phyloP scores from a whole-genome alignment of 2,888 invertebrate genomes.

The Ormyrus pomaceus region DNA sequence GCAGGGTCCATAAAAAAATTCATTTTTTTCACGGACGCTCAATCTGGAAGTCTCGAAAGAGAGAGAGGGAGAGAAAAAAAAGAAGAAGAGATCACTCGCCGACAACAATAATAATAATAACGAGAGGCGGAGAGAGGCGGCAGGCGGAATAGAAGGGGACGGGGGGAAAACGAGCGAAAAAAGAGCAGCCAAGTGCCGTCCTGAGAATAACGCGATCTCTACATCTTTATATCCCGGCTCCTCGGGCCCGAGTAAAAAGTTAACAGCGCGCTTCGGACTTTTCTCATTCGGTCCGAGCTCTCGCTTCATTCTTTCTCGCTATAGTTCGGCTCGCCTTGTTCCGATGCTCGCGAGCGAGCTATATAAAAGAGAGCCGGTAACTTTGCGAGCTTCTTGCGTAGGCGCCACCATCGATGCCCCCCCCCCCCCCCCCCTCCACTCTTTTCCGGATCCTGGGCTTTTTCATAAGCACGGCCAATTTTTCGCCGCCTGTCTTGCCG shows the following conservation, averaged over 20 bases:
- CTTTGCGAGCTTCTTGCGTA: conserved; percentile 3
- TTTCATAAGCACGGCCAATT: too few relatives aligned
- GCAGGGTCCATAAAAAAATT: too few relatives aligned
- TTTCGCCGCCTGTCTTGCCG: too few relatives aligned
- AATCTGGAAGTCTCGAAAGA: too few relatives aligned
- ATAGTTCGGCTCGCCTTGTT: not conserved
- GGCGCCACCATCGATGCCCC: too few relatives aligned
- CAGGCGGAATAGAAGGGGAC: not conserved
- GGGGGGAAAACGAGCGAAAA: too few relatives aligned
- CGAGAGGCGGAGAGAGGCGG: not conserved
- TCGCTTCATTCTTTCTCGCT: conserved; percentile 21
- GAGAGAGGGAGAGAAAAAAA: too few relatives aligned
- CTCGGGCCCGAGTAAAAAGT: conserved; percentile 36
- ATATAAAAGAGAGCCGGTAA: not conserved
- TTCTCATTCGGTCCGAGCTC: conserved; percentile 34
- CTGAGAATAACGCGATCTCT: too few relatives aligned
- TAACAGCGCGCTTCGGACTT: conserved; percentile 46
- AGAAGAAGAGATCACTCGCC: too few relatives aligned
- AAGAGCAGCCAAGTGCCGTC: not conserved
- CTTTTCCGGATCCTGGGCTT: too few relatives aligned
- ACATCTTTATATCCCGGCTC: not conserved
- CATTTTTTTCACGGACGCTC: too few relatives aligned
- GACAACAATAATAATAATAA: not conserved
- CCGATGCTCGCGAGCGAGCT: not conserved
- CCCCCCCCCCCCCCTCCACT: too few relatives aligned